A percentile compares a stretch with the other conserved stretches of the same genome.
Evolutionary conservation across 2,797 vertebrate species (phyloP).

Genomic region (Dipus sagitta): DNA sequence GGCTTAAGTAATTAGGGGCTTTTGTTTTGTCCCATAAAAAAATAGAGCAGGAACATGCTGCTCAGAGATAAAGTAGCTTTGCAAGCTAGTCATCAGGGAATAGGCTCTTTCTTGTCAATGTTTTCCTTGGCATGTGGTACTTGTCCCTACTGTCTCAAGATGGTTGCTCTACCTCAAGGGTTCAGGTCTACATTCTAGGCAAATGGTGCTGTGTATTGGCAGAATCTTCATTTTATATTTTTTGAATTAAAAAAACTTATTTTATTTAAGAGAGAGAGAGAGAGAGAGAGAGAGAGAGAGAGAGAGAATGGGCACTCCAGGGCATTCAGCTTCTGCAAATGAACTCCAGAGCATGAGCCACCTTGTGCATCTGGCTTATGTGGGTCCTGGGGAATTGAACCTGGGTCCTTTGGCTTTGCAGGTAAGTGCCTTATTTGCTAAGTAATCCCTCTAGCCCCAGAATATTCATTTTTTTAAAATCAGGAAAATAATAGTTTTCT

Average conservation of each 20-base stretch:
- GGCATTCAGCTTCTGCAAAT: too few species aligned
- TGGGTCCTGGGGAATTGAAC: too few species aligned
- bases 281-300: too few species aligned
- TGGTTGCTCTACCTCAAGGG: neutral
- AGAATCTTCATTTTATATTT: neutral
- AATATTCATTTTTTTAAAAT: too few species aligned
- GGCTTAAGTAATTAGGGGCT: neutral
- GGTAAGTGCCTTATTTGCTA: too few species aligned
- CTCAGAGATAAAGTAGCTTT: neutral
- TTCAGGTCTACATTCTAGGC: neutral
- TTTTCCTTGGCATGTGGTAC: neutral
- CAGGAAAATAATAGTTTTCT: neutral
- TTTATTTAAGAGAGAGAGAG: too few species aligned
- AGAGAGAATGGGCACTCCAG: too few species aligned
- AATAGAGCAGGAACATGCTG: neutral
- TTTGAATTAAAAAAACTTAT: too few species aligned
- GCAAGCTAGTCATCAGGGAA: neutral
- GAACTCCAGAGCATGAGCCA: too few species aligned
- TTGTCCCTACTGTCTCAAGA: neutral
- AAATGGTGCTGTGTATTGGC: neutral
- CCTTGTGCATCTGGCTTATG: too few species aligned
- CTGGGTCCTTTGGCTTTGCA: too few species aligned
- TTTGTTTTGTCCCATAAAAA: conserved; percentile 57
- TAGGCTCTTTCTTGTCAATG: neutral
- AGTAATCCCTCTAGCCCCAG: too few species aligned